phyloP scores from a whole-genome alignment of 2,888 invertebrate genomes.

The Pterostichus madidus region DNA sequence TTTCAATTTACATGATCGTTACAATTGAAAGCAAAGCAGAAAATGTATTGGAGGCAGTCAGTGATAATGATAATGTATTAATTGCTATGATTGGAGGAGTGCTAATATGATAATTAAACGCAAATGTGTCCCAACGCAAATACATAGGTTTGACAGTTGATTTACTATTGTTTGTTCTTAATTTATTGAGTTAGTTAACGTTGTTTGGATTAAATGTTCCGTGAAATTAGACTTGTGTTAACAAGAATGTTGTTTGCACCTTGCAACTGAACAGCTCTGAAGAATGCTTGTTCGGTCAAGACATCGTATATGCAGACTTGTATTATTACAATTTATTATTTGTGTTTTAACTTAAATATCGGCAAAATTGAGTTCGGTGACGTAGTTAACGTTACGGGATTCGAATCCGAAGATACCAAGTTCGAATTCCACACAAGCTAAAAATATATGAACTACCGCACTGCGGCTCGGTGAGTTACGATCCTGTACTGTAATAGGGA shows the following conservation, averaged over 20 bases:
- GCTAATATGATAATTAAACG: background rate
- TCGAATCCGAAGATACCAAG: no score
- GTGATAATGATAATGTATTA: background rate
- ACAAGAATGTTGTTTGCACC: background rate
- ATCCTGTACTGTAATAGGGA: no score
- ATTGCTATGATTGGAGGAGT: background rate
- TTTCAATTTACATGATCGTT: background rate
- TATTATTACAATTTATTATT: no score
- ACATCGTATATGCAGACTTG: no score
- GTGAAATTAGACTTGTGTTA: background rate
- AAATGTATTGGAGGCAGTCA: background rate
- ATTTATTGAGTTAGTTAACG: background rate
- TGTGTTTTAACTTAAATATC: no score
- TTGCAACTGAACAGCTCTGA: background rate
- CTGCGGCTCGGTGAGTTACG: no score
- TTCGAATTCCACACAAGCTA: no score
- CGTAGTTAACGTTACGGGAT: no score
- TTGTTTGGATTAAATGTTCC: background rate
- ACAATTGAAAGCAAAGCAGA: slow-evolving; percentile 12
- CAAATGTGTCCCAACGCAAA: background rate
- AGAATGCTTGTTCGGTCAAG: no score
- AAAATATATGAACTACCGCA: no score
- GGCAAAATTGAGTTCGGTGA: no score
- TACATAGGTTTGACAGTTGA: background rate
- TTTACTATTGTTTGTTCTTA: slow-evolving; percentile 4